These are phyloP conservation scores for Orchesella flavescens DNA, from an alignment of 2,888 invertebrate species.

Conservation along the genomic window DNA sequence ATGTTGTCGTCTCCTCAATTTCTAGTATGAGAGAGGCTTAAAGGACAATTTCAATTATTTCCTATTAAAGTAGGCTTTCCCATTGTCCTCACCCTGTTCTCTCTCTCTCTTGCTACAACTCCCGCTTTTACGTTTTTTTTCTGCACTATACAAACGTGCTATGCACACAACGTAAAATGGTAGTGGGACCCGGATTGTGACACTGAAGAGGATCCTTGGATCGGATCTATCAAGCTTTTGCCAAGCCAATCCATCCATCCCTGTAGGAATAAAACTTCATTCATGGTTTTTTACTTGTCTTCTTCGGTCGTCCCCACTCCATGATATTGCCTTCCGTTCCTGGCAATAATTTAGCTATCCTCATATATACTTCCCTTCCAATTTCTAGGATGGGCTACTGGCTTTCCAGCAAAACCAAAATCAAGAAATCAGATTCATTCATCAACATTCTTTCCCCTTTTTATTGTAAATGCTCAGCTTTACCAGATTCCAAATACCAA, in stretches of 20 bases:
- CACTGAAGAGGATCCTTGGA: conserved; percentile 62
- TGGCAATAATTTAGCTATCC: conserved; percentile 49
- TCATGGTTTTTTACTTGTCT: conserved; percentile 1
- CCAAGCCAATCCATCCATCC: conserved; percentile 58
- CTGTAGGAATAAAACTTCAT: conserved; percentile 24
- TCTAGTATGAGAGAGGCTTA: conserved; percentile 64
- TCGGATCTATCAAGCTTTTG: conserved; percentile 60
- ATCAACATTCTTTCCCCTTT: conserved; percentile 20
- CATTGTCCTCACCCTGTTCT: conserved; percentile 60
- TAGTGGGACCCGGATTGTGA: conserved; percentile 43
- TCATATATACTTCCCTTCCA: conserved; percentile 29
- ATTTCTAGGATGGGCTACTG: conserved; percentile 27
- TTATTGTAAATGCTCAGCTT: no score
- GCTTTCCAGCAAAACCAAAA: conserved; percentile 52
- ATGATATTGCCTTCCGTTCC: conserved; percentile 50
- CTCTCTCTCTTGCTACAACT: conserved; percentile 11
- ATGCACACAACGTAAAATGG: conserved; percentile 23
- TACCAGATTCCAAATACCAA: no score
- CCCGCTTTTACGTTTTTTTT: conserved; percentile 38
- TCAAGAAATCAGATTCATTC: conserved; percentile 46
- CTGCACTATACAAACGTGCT: conserved; percentile 3
- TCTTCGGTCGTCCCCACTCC: conserved; percentile 20
- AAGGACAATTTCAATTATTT: conserved; percentile 70
- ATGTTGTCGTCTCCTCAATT: conserved; percentile 57
- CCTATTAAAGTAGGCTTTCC: conserved; percentile 68